Conservation (phyloP, 2,888 invertebrate genomes). For the Mystacides longicornis region DNA sequence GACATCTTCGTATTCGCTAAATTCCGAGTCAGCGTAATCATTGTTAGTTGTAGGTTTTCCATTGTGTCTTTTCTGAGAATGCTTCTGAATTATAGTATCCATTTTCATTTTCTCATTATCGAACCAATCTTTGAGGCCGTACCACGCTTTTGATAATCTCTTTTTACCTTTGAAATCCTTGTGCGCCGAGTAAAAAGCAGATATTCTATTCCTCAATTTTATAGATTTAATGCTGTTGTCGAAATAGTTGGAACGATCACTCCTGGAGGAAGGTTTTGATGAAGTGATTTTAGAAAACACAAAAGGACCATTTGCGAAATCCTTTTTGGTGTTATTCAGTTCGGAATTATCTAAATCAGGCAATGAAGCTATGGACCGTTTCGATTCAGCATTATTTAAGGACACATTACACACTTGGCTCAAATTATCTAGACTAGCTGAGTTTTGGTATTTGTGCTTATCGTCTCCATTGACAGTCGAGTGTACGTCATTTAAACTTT, state of each 20-base stretch:
- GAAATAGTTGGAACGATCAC: constrained; percentile 21
- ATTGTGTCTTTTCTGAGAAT: constrained; percentile 1
- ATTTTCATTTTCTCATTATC: constrained; percentile 22
- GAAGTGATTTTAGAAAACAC: constrained; percentile 15
- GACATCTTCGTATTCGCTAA: constrained; percentile 25
- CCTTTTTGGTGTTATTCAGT: constrained; percentile 6
- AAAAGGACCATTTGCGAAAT: constrained; percentile 12
- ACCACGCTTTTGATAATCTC: constrained; percentile 24
- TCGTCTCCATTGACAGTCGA: constrained; percentile 6
- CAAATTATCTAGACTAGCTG: constrained; percentile 24
- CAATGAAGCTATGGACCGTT: constrained; percentile 20
- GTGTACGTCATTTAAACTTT: constrained; percentile 21
- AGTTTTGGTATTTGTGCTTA: constrained; percentile 22
- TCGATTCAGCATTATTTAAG: constrained; percentile 21
- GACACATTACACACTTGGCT: constrained; percentile 25
- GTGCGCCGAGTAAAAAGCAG: constrained; percentile 22
- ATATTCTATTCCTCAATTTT: constrained; percentile 21
- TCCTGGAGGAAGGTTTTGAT: constrained; percentile 12
- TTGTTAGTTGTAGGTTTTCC: constrained; percentile 13
- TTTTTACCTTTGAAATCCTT: constrained; percentile 24
- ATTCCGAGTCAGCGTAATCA: constrained; percentile 25
- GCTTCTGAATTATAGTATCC: constrained; percentile 19
- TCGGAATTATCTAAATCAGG: constrained; percentile 20
- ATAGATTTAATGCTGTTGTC: constrained; percentile 20
- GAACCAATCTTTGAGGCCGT: constrained; percentile 25